Evolutionary conservation across 2,113 vertebrate genomes (phyloP), one percentile per base, ranked within the genome.

Genomic region (Nyctereutes procyonoides): DNA sequence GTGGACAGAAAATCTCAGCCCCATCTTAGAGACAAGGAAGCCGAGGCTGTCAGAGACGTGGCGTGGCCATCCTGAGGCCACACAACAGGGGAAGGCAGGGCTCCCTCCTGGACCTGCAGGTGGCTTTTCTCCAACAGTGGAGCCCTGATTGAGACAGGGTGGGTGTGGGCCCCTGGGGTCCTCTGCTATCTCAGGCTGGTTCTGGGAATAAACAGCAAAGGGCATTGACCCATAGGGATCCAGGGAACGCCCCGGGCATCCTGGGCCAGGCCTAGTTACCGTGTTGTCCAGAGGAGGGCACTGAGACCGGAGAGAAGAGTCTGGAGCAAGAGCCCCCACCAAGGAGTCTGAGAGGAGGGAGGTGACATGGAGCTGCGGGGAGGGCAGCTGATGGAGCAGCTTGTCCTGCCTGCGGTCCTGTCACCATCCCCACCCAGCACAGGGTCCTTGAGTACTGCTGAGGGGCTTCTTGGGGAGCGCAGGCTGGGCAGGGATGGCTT

Each of bases 61-160:
- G 56, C 0, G 1, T 10, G 60, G 20, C 32, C 0, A 0, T 3
- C 20, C 17, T 1, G 0, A 26, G 56, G 63, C 35, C 93, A 9
- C 79, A 32, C 14, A 15, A 7, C 8, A 0, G 8, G 43, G 26
- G n/a, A 4, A 16, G 24, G 13, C 13, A 8, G 87, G 3, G 7
- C 48, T 5, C 43, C 19, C 9, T 32, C 30, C 26, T 1, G 22
- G 17, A 7, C n/a, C 26, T 11, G 5, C 13, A 9, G 55, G 19
- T 7, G 8, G 24, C 24, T 16, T 22, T 28, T 5, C 35, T 19
- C 48, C 19, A 0, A 0, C 0, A 8, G 76, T 0, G 22, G 67
- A 22, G 24, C 77, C 43, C 84, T 58, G 35, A 9, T 1, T 1
- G 8, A 19, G 28, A 24, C 26, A 10, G 51, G 26, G 26, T 2